A percentile compares a stretch with the other conserved stretches of the same genome.
These are phyloP conservation scores for Trichacis sp. DNA, from an alignment of 2,888 invertebrate species.

Conservation along the genomic window DNA sequence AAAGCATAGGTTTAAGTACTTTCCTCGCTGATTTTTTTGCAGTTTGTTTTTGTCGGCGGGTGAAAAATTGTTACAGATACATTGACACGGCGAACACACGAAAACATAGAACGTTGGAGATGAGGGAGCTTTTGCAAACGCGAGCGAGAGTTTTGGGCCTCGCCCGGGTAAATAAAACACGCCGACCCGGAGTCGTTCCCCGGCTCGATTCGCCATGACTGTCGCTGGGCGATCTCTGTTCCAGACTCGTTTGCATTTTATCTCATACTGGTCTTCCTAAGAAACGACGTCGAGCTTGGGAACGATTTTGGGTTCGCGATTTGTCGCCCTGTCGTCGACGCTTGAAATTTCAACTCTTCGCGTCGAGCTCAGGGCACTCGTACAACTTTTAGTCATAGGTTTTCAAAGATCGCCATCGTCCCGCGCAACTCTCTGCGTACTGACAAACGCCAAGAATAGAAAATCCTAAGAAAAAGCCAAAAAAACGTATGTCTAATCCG, in stretches of 20 bases:
- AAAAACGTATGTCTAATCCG: conserved; percentile 3
- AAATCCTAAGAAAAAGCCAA: conserved; percentile 12
- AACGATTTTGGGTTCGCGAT: not conserved
- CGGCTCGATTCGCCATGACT: conserved; percentile 13
- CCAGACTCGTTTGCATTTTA: conserved; percentile 13
- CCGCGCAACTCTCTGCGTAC: not conserved
- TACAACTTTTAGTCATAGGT: conserved; percentile 1
- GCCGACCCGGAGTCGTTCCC: not conserved
- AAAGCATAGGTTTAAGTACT: too few relatives aligned
- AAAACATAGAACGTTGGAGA: too few relatives aligned
- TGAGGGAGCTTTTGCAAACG: too few relatives aligned
- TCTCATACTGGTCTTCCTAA: conserved; percentile 4
- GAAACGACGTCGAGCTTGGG: not conserved
- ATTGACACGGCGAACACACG: too few relatives aligned
- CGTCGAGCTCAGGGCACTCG: too few relatives aligned
- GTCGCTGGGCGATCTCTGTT: conserved; percentile 4
- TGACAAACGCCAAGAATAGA: not conserved
- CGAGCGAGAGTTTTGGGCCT: too few relatives aligned
- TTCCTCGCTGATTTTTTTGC: too few relatives aligned
- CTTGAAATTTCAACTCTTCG: not conserved
- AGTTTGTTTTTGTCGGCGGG: too few relatives aligned
- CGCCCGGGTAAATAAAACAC: too few relatives aligned
- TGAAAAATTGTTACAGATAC: too few relatives aligned
- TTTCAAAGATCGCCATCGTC: not conserved
- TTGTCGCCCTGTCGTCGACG: not conserved